Percentiles rank a stretch among this genome's conserved stretches.
These are phyloP conservation scores for Caracal caracal DNA, from an alignment of 2,113 vertebrate species.

Conservation along the genomic window DNA sequence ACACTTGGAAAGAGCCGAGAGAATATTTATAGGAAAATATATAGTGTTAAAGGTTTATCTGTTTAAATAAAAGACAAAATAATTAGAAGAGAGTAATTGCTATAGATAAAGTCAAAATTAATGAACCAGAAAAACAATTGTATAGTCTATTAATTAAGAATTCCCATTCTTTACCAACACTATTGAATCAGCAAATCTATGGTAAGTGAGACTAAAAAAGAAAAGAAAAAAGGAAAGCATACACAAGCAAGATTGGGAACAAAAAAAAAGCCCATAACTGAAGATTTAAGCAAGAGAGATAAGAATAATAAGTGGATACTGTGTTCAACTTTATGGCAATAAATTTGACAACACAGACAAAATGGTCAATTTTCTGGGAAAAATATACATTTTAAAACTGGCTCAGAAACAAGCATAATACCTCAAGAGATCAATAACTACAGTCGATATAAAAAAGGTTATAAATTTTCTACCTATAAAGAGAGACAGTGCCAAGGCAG, in stretches of 20 bases:
- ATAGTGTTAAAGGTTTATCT: not conserved
- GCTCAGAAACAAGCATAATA: not conserved
- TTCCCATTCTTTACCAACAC: not conserved
- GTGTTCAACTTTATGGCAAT: not conserved
- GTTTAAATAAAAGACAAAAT: slow-evolving; percentile 3
- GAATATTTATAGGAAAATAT: not conserved
- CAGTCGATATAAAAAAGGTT: not conserved
- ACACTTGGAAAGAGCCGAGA: not conserved
- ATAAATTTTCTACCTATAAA: not conserved
- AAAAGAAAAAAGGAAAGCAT: not conserved
- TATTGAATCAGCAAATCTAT: not conserved
- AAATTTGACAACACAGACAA: slow-evolving; percentile 10
- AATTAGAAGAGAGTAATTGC: not conserved
- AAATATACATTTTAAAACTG: slow-evolving; percentile 17
- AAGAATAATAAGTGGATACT: not conserved
- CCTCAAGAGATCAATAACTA: slow-evolving; percentile 21
- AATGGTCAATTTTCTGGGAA: not conserved
- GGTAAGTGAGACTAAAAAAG: not conserved
- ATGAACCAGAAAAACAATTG: not conserved
- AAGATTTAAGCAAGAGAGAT: not conserved
- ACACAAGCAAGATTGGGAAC: not conserved
- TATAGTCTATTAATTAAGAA: not conserved
- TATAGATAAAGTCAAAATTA: not conserved
- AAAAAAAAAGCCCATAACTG: not conserved
- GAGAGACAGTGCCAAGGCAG: not conserved